Base-by-base conservation (phyloP, 2,888 invertebrate genomes). In the Drosophila fungiperda region DNA sequence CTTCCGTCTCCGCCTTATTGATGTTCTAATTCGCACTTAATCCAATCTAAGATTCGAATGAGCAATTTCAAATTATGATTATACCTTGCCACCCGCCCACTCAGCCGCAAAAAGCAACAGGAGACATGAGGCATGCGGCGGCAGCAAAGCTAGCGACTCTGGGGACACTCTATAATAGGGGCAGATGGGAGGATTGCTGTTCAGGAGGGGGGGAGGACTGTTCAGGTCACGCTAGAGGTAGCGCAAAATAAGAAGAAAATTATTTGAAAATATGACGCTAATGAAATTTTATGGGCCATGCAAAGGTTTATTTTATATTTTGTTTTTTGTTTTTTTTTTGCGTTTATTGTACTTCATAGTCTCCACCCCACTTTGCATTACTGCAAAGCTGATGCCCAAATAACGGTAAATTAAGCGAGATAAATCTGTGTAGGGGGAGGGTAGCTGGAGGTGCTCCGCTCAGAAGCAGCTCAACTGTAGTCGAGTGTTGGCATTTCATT, bases 41-140 rank as follows among this genome's bases (percentile, higher is more conserved):
- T 89, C 89, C 90, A 89, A 89, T 89, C 82, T 89, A 88, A 89
- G 90, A 90, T 89, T 82, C 87, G 90, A 89, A 90, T 90, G 90
- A 90, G 87, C 85, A 90, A 90, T 90, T 90, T 90, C 80, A 82
- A 87, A 87, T 90, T 90, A 91, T 90, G 90, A 90, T 90, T 87
- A 90, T 87, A 83, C 87, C 86, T 87, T 78, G 76, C 76, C 73
- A 64, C 73, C 69, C 82, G 80, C 77, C 89, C 84, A 79, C 66
- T 81, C 89, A 88, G 84, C 82, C 89, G 89, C 87, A 83, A 88
- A 79, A 83, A 73, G 80, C 80, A 55, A 53, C 61, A 62, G 53
- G 32, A 61, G 35, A 52, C 35, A 45, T 45, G 45, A 8, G 26
- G 38, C 26, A 38, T 26, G 38, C 36, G 70, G 8, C 52, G 50